Conservation (phyloP, 2,797 vertebrate genomes). For the Poecilia picta region DNA sequence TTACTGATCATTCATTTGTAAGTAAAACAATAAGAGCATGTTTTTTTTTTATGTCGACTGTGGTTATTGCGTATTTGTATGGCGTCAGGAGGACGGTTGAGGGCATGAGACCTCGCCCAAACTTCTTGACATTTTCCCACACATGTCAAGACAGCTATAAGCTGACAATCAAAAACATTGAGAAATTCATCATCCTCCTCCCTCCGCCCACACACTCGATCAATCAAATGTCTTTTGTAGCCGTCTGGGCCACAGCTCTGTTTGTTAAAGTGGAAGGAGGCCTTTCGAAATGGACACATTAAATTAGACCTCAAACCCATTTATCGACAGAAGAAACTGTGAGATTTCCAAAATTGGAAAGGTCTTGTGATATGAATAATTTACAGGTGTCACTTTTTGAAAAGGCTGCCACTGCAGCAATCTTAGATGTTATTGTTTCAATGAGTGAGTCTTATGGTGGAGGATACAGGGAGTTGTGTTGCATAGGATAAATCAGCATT, state of each 20-base stretch:
- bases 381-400: slow-evolving; percentile 45
- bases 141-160: slow-evolving; percentile 52
- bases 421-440: neutral
- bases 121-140: slow-evolving; percentile 74
- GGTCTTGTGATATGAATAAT: slow-evolving; percentile 10
- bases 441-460: neutral
- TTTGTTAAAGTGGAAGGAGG: neutral
- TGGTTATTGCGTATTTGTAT: slow-evolving; percentile 11
- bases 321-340: neutral
- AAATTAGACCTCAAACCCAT: slow-evolving; percentile 5
- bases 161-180: slow-evolving; percentile 52
- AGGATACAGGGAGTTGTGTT: neutral
- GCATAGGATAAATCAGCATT: neutral
- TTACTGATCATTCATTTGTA: slow-evolving; percentile 50
- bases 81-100: slow-evolving; percentile 1
- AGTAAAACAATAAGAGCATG: slow-evolving; percentile 28
- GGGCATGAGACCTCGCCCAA: slow-evolving; percentile 48
- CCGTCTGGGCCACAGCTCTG: slow-evolving; percentile 3
- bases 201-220: slow-evolving; percentile 50
- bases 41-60: slow-evolving; percentile 13
- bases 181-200: slow-evolving; percentile 62
- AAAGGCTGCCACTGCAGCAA: slow-evolving; percentile 49
- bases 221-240: slow-evolving; percentile 52
- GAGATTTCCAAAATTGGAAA: slow-evolving; percentile 8
- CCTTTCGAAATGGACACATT: slow-evolving; percentile 4